These are phyloP conservation scores for Ornithoptera alexandrae DNA, from an alignment of 2,888 invertebrate species.

Conservation along the genomic window DNA sequence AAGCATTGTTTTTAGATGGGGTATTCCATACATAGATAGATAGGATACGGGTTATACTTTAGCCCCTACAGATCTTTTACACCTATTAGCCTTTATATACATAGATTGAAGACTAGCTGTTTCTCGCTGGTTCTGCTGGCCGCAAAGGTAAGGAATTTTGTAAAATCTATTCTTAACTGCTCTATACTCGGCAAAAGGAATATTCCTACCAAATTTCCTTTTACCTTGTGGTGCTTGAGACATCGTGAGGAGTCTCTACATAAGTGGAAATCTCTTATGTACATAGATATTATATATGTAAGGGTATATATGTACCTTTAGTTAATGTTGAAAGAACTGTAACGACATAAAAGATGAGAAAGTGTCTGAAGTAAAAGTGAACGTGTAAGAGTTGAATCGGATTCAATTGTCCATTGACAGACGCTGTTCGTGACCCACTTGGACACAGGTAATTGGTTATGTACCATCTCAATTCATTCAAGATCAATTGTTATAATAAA, in stretches of 20 bases:
- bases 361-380: constrained; percentile 10
- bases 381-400: constrained; percentile 3
- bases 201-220: no score
- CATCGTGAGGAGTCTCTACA: no score
- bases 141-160: neutral
- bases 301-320: neutral
- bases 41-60: no score
- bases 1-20: no score
- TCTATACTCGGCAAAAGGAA: no score
- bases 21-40: no score
- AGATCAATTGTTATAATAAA: neutral
- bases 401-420: constrained; percentile 6
- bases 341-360: neutral
- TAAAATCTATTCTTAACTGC: no score
- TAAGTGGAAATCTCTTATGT: neutral
- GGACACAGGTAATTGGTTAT: neutral
- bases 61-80: no score
- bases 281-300: neutral
- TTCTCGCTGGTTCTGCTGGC: no score
- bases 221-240: no score
- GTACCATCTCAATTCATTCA: neutral
- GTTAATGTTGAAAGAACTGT: neutral
- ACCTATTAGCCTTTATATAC: no score
- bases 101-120: no score
- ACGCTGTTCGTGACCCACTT: constrained; percentile 3